These are phyloP conservation scores for Hycleus phaleratus DNA, from an alignment of 1,140 invertebrate species.

Conservation along the genomic window DNA sequence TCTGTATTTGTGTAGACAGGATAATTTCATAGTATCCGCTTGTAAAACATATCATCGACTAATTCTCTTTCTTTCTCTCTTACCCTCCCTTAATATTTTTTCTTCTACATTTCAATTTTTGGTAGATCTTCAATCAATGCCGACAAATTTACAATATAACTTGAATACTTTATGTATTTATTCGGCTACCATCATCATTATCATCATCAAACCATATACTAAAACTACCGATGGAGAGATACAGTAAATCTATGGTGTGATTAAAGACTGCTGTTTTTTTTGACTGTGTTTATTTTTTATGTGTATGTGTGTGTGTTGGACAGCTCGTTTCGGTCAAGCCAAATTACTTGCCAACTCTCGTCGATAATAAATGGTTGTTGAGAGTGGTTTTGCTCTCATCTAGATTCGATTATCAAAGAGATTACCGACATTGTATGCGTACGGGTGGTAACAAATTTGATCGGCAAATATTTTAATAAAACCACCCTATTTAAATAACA, in stretches of 20 bases:
- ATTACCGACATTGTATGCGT: conserved; percentile 1
- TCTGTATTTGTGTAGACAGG: conserved; percentile 14
- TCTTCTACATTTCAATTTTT: too few relatives aligned
- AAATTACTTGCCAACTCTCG: conserved; percentile 11
- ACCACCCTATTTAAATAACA: too few relatives aligned
- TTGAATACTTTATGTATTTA: too few relatives aligned
- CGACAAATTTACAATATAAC: too few relatives aligned
- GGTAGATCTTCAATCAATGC: too few relatives aligned
- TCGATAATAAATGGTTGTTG: conserved; percentile 10
- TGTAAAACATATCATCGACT: conserved; percentile 14
- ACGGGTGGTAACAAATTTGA: conserved; percentile 1
- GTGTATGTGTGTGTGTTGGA: too few relatives aligned
- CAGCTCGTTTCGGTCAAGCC: conserved; percentile 8
- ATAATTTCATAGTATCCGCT: conserved; percentile 21
- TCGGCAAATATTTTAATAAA: too few relatives aligned
- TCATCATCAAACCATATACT: too few relatives aligned
- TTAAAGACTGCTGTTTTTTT: conserved; percentile 12
- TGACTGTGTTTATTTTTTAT: conserved; percentile 1
- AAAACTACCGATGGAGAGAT: too few relatives aligned
- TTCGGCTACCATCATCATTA: too few relatives aligned
- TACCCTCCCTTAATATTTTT: background rate
- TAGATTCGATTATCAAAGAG: conserved; percentile 9
- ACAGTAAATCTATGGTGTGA: conserved; percentile 6
- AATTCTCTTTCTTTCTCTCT: conserved; percentile 1
- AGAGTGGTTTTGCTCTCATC: conserved; percentile 8